Evolutionary conservation across 2,888 invertebrate species (phyloP).

Genomic region (Lasioglossum vierecki): DNA sequence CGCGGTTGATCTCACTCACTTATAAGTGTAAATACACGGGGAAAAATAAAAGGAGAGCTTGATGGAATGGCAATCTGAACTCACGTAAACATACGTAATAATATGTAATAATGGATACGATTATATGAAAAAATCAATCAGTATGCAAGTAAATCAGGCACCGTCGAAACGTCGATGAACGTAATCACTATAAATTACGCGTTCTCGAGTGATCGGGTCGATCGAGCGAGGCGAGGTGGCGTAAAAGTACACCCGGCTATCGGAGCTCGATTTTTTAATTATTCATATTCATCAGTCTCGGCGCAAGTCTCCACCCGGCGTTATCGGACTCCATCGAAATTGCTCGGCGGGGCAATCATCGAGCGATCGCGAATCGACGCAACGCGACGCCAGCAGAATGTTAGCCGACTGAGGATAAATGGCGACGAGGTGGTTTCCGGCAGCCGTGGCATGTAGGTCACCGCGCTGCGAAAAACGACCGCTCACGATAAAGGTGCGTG

Average conservation of each 20-base stretch:
- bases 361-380: background rate
- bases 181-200: background rate
- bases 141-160: background rate
- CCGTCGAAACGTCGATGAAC: background rate
- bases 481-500: constrained; percentile 28
- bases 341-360: constrained; percentile 23
- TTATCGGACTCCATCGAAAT: constrained; percentile 41
- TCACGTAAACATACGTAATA: background rate
- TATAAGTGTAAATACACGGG: background rate
- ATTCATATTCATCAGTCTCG: constrained; percentile 17
- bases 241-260: background rate
- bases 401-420: constrained; percentile 23
- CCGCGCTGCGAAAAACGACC: constrained; percentile 45
- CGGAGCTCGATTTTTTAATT: constrained; percentile 23
- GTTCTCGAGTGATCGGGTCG: background rate
- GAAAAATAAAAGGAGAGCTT: background rate
- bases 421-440: constrained; percentile 45
- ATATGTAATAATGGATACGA: background rate
- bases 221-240: background rate
- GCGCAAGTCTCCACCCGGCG: constrained; percentile 17
- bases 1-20: background rate
- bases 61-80: background rate
- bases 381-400: constrained; percentile 22
- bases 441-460: constrained; percentile 44
- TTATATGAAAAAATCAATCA: background rate